Base-by-base conservation (phyloP, 2,113 vertebrate species). In the Australoheros scitulus region DNA sequence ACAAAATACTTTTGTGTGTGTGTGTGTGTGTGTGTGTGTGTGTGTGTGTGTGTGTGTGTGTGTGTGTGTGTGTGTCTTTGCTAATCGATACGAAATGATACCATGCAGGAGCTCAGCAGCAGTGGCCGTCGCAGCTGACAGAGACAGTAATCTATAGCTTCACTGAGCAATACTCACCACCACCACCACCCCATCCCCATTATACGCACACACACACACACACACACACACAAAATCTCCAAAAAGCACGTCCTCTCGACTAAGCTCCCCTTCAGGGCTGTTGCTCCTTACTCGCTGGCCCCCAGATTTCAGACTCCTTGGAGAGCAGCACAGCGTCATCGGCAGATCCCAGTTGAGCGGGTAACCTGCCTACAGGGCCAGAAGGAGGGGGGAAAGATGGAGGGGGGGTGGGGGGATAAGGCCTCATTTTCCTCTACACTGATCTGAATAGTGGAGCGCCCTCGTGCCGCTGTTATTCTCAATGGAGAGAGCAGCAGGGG, bases 21-120 rank as follows among this genome's bases (percentile, higher is more conserved):
- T 83, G 85, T 89, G 61, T 78, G 79, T 87, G 89, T 91, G 85
- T 84, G 70, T 91, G 76, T 83, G 85, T 89, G 61, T 78, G 79
- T 80, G 81, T 88, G 81, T 58, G 79, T 80, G 81, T 88, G 81
- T 58, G 84, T 87, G 89, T 89, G 34, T 34, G 34, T 8, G 36
- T 36, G 8, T 36, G 36, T 36, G 36, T 38, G 36, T 38, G 36
- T 38, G 36, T 38, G 81, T 87, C 81, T 58, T 91, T 87, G 86
- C 80, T 91, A 90, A 95, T 95, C 94, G 83, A 95, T 95, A 93
- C 76, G 50, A 91, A 90, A 92, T 93, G 93, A 94, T 92, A 89
- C 92, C 65, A 34, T 7, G 89, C 74, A 74, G 87, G 86, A 93
- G 92, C 91, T 93, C 93, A 93, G 93, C 93, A 94, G 89, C 77